Evolutionary conservation across 2,113 vertebrate genomes (phyloP), one percentile per base, ranked within the genome.

Genomic region (Eulacestoma nigropectus): DNA sequence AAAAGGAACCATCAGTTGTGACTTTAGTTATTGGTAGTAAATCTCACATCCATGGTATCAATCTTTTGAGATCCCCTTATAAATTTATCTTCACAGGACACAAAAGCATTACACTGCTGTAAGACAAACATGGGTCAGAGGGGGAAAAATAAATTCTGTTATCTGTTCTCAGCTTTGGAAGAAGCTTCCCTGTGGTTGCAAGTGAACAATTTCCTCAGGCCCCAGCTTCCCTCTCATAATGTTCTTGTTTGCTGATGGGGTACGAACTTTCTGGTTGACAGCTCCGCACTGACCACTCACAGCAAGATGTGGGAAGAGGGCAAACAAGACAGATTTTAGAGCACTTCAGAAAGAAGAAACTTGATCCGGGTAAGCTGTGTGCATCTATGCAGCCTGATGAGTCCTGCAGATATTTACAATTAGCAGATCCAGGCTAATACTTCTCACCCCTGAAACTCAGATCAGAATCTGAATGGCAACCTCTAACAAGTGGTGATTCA

Each of bases 371-470:
- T 62, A 62, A 74, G 32, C 55, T 74, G 14, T 41, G 37, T 50
- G 16, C 35, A 65, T 79, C 33, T 77, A 35, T 63, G 76, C 72
- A 86, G 64, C 22, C 50, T 52, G 37, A 19, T 0, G 0, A 95
- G 47, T 84, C 83, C 83, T 69, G 22, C 30, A 70, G 46, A 46
- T 39, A 33, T 75, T 78, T 78, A 86, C 2, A 0, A 60, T 32
- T 4, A 9, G 63, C 18, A 70, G 80, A 84, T 63, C 10, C 39
- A 70, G 67, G 26, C 16, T 53, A 85, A 88, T 74, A 63, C 33
- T 52, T 93, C 78, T 93, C 52, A 89, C 25, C 75, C 27, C 64
- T 87, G 92, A 92, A 94, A 95, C 79, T 89, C 44, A 83, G 94
- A 95, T 94, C 41, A 83, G 82, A 86, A 95, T 94, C 87, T 83